Percentiles rank a stretch among this genome's conserved stretches.
Evolutionary conservation across 2,797 vertebrate species (phyloP).

Genomic region (Linurgus olivaceus): DNA sequence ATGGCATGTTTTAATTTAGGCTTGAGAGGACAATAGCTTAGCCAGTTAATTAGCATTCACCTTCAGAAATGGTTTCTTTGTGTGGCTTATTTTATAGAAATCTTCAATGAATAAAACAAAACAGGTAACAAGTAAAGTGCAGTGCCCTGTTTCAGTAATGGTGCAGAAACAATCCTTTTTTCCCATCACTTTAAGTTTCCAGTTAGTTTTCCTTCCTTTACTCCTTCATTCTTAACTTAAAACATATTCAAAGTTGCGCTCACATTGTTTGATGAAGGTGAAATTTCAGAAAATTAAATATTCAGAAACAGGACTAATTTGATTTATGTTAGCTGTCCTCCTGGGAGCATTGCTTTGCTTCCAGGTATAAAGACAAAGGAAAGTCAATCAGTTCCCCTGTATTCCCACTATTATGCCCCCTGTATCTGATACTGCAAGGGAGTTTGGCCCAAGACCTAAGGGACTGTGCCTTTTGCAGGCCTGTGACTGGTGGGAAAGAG

Average conservation of each 20-base stretch:
- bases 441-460: neutral
- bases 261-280: neutral
- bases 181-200: neutral
- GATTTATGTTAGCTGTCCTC: neutral
- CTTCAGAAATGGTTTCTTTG: neutral
- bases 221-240: neutral
- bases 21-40: neutral
- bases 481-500: neutral
- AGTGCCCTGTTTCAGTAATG: neutral
- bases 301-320: neutral
- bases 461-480: neutral
- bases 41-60: neutral
- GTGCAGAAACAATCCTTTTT: neutral
- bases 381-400: neutral
- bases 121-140: neutral
- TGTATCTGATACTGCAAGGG: neutral
- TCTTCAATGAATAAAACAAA: neutral
- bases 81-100: neutral
- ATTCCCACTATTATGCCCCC: neutral
- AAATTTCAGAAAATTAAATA: neutral
- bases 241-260: neutral
- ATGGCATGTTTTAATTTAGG: neutral
- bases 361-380: neutral
- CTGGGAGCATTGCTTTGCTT: neutral
- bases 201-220: neutral